phyloP scores from a whole-genome alignment of 35 echinoderm and acorn worm species.

The Apostichopus japonicus region DNA sequence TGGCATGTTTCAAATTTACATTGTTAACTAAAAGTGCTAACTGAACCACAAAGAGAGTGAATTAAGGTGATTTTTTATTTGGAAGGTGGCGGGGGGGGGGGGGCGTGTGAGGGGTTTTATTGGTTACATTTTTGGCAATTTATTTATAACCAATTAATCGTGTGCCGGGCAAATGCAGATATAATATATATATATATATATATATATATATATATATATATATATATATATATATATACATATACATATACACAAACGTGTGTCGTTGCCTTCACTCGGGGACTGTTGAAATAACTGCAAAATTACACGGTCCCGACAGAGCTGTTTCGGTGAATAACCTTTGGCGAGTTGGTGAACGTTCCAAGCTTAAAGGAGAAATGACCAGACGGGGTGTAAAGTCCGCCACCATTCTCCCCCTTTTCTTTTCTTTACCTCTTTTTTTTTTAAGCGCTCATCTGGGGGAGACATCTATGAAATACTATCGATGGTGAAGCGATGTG shows the following conservation, averaged over 20 bases:
- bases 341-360: background rate
- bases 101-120: too few species aligned
- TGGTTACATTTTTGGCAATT: too few species aligned
- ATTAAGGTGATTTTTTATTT: too few species aligned
- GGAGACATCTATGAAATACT: conserved; percentile 26
- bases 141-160: too few species aligned
- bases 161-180: too few species aligned
- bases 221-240: too few species aligned
- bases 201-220: too few species aligned
- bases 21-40: too few species aligned
- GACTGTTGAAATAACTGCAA: conserved; percentile 49
- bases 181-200: too few species aligned
- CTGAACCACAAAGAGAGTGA: too few species aligned
- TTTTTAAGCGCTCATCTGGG: background rate
- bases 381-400: conserved; percentile 9
- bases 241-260: background rate
- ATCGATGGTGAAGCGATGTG: conserved; percentile 10
- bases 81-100: too few species aligned
- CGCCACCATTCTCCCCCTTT: conserved; percentile 26
- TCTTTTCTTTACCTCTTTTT: background rate
- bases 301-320: conserved; percentile 47
- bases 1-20: too few species aligned
- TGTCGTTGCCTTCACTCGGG: conserved; percentile 44
- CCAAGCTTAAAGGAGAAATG: conserved; percentile 11
- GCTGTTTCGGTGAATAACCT: conserved; percentile 52